A percentile compares a stretch with the other conserved stretches of the same genome.
Evolutionary conservation across 2,113 vertebrate species (phyloP).

Genomic region (Eulemur rufifrons): DNA sequence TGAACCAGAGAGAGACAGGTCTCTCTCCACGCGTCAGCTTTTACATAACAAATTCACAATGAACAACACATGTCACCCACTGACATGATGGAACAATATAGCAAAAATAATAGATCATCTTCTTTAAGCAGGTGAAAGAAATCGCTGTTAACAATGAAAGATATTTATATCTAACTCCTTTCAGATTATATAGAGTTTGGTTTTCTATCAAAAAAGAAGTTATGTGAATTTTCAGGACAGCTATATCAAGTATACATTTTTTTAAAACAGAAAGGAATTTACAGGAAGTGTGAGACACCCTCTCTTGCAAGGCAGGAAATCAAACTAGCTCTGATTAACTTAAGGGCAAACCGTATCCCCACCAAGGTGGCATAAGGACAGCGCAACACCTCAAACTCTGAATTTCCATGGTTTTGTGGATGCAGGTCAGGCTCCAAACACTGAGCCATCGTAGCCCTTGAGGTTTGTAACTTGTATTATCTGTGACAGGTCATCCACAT

Average conservation of each 20-base stretch:
- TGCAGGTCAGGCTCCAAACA: background rate
- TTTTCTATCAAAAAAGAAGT: slow-evolving; percentile 28
- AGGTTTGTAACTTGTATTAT: background rate
- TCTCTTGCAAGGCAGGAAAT: background rate
- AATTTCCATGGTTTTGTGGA: background rate
- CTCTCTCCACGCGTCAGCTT: background rate
- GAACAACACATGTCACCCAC: background rate
- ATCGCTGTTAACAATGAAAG: background rate
- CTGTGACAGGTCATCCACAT: background rate
- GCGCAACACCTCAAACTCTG: background rate
- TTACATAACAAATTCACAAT: background rate
- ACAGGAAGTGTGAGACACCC: background rate
- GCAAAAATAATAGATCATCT: background rate
- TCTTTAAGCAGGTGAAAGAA: background rate
- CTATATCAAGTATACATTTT: background rate
- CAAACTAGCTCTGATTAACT: slow-evolving; percentile 62
- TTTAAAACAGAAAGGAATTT: background rate
- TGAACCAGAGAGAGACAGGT: background rate
- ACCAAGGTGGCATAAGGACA: slow-evolving; percentile 3
- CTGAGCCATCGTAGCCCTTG: background rate
- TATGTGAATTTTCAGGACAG: background rate
- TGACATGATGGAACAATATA: background rate
- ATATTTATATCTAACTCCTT: background rate
- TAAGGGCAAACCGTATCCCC: background rate
- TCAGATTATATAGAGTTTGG: background rate